Evolutionary conservation across 2,888 invertebrate genomes (phyloP).

Genomic region (Drosophila rellima): DNA sequence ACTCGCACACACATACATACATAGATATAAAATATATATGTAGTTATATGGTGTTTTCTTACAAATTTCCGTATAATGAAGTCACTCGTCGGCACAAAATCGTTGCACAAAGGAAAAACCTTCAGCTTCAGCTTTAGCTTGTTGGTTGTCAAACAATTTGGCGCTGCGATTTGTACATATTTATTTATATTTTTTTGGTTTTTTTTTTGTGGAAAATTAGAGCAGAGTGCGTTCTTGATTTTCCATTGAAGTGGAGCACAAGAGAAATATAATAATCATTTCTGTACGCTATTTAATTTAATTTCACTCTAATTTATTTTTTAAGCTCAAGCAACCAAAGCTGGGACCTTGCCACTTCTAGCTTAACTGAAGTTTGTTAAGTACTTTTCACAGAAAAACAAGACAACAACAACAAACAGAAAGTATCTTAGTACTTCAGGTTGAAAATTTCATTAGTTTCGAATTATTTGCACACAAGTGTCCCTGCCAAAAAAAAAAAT

Average conservation of each 20-base stretch:
- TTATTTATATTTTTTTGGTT: conserved; percentile 19
- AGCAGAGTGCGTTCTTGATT: conserved; percentile 66
- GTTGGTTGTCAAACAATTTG: conserved; percentile 60
- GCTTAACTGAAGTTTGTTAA: conserved; percentile 80
- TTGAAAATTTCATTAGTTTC: conserved; percentile 79
- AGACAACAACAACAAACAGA: conserved; percentile 34
- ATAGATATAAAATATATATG: conserved; percentile 29
- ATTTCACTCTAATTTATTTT: conserved; percentile 62
- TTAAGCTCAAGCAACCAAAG: conserved; percentile 18
- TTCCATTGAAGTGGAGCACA: conserved; percentile 66
- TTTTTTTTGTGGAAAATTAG: conserved; percentile 65
- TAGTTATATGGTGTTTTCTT: conserved; percentile 64
- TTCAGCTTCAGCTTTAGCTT: conserved; percentile 27
- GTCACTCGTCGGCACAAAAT: conserved; percentile 70
- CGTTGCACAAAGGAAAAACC: conserved; percentile 48
- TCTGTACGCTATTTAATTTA: conserved; percentile 67
- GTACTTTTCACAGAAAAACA: conserved; percentile 67
- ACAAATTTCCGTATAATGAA: conserved; percentile 76
- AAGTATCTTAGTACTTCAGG: conserved; percentile 64
- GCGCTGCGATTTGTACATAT: conserved; percentile 53
- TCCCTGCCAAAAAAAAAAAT: conserved; percentile 34
- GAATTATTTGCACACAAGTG: conserved; percentile 65
- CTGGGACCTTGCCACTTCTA: conserved; percentile 57
- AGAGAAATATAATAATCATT: conserved; percentile 59
- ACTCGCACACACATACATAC: conserved; percentile 1